Base-by-base conservation (phyloP, 2,888 invertebrate genomes). In the Cloeon dipterum region DNA sequence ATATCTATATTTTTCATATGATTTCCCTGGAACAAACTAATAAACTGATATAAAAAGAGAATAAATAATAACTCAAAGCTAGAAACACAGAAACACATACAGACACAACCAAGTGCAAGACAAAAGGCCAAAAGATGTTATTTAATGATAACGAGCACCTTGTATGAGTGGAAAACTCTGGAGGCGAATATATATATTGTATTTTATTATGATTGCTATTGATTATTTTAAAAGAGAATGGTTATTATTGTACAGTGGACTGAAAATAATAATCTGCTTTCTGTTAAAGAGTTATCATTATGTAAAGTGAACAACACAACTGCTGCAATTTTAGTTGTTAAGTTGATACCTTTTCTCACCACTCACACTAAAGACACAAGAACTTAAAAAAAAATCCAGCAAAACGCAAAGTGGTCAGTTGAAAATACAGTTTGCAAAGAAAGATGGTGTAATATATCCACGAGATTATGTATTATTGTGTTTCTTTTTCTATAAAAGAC, bases 231-330 rank as follows among this genome's bases (percentile, higher is more conserved):
- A 37, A n/a, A n/a, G n/a, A n/a, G n/a, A n/a, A n/a, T n/a, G n/a
- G 38, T 43, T 40, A 37, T 37, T 26, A 41, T 29, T 43, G 40
- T 43, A 41, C 41, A 43, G 41, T 37, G 41, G 42, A 43, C 42
- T 43, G 42, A 42, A 36, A 39, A 36, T 38, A 23, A 35, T 19
- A 38, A 35, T 40, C 39, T 32, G 21, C 36, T 35, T 36, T 38
- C 41, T 40, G 36, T 32, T 18, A 38, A 39, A 42, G 39, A 40
- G 39, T 42, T 42, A 36, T 40, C 37, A 32, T 39, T 37, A 39
- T 37, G 37, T 36, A 34, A 39, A n/a, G n/a, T n/a, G n/a, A n/a
- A n/a, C n/a, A n/a, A n/a, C n/a, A n/a, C n/a, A n/a, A n/a, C n/a
- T n/a, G n/a, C n/a, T n/a, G n/a, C n/a, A n/a, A n/a, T n/a, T n/a